Base-by-base conservation (phyloP, 2,113 vertebrate species). In the Ginglymostoma cirratum region DNA sequence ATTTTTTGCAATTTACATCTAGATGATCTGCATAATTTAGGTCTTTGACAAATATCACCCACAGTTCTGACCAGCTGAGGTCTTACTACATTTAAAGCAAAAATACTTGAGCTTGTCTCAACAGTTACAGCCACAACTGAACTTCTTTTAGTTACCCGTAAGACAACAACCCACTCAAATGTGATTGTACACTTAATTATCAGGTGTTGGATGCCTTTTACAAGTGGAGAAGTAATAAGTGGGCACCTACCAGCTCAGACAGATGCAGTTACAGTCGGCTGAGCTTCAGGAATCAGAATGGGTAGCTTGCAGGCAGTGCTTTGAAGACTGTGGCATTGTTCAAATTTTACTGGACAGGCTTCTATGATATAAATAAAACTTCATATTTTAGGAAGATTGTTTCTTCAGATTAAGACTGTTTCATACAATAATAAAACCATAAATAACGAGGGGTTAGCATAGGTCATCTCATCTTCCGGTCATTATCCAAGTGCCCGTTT, bases 401-500 rank as follows among this genome's bases (percentile, higher is more conserved):
- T 90, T 34, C 87, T 90, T 90, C 52, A 90, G 48, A 90, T 92
- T 93, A 93, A 93, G 89, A 93, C 61, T 38, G 42, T 92, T 66
- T 93, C 61, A 93, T 93, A 66, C 34, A n/a, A 93, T 66, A 38
- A 66, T 93, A 38, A 65, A 92, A 93, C 14, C 34, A 17, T 38
- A 93, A 38, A 93, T 66, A 38, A 66, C 61, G 89, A 23, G 14
- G 30, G 61, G 6, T 93, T 67, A 66, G 89, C 14, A 93, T 30
- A 12, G 12, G 42, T 99, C 97, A 99, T 72, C 96, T 98, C 95
- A 96, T 96, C 96, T 99, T 99, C 96, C 97, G 98, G 66, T 97
- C 96, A 6, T 97, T 97, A 23, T 97, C 72, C 5, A 96, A 23
- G 48, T 96, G 96, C 38, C 97, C 86, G 0, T 97, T 97, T 93